Conservation (phyloP, 2,888 invertebrate genomes). For the Acanthosepion esculentum region DNA sequence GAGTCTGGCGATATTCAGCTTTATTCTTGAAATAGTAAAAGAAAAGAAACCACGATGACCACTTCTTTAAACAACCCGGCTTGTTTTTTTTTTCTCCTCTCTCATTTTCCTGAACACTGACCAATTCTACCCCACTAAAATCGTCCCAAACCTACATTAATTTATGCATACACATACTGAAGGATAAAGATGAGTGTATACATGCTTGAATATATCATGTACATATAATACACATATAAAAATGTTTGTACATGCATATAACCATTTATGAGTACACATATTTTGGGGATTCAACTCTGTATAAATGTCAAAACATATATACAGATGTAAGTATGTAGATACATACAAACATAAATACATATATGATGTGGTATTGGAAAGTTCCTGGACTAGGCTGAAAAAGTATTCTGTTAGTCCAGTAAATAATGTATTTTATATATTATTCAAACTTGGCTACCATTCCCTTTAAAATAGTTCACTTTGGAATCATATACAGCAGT, state of each 20-base stretch:
- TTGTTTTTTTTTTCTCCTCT: neutral
- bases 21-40: neutral
- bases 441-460: no score
- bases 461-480: no score
- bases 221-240: neutral
- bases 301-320: neutral
- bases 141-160: neutral
- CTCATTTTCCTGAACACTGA: neutral
- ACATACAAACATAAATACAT: neutral
- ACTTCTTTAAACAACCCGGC: neutral
- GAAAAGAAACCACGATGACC: neutral
- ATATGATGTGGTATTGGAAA: neutral
- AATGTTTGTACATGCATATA: neutral
- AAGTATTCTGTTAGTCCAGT: no score
- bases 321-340: neutral
- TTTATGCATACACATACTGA: neutral
- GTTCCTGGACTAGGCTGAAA: no score
- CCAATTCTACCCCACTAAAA: neutral
- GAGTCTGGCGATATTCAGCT: neutral
- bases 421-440: no score
- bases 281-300: neutral
- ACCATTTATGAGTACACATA: neutral
- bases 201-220: neutral
- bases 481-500: no score
- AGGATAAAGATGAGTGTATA: neutral